A percentile compares a stretch with the other conserved stretches of the same genome.
phyloP scores from a whole-genome alignment of 2,888 invertebrate species.

The Gari tellinella region DNA sequence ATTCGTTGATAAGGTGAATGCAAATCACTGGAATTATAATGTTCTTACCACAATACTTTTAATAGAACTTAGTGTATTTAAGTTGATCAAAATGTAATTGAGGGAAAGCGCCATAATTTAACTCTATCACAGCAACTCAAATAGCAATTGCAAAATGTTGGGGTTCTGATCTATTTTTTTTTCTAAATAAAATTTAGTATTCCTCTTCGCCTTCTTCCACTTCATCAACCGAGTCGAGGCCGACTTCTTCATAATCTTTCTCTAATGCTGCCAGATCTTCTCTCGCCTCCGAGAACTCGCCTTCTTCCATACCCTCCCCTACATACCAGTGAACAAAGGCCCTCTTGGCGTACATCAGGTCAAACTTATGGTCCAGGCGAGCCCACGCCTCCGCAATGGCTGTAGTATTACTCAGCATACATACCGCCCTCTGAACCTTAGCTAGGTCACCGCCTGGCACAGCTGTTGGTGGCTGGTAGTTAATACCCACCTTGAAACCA shows the following conservation, averaged over 20 bases:
- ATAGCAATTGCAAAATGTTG: not conserved
- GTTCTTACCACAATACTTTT: too few relatives aligned
- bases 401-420: constrained; percentile 96
- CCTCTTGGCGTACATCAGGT: constrained; percentile 92
- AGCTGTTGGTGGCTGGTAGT: constrained; percentile 90
- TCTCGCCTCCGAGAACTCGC: constrained; percentile 74
- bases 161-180: not conserved
- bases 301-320: constrained; percentile 75
- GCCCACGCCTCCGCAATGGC: constrained; percentile 96
- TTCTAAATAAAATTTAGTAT: constrained; percentile 9
- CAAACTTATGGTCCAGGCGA: constrained; percentile 91
- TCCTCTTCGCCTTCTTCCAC: constrained; percentile 49
- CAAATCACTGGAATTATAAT: too few relatives aligned
- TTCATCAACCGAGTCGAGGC: constrained; percentile 67
- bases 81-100: too few relatives aligned
- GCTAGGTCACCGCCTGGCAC: constrained; percentile 88
- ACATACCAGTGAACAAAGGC: constrained; percentile 95
- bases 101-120: too few relatives aligned
- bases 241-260: constrained; percentile 77
- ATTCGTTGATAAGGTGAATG: too few relatives aligned
- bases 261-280: constrained; percentile 77
- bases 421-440: constrained; percentile 81
- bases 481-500: constrained; percentile 88
- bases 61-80: too few relatives aligned
- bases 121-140: too few relatives aligned